Evolutionary conservation across 2,797 vertebrate genomes (phyloP), one percentile per base, ranked within the genome.

Genomic region (Eospalax fontanierii): DNA sequence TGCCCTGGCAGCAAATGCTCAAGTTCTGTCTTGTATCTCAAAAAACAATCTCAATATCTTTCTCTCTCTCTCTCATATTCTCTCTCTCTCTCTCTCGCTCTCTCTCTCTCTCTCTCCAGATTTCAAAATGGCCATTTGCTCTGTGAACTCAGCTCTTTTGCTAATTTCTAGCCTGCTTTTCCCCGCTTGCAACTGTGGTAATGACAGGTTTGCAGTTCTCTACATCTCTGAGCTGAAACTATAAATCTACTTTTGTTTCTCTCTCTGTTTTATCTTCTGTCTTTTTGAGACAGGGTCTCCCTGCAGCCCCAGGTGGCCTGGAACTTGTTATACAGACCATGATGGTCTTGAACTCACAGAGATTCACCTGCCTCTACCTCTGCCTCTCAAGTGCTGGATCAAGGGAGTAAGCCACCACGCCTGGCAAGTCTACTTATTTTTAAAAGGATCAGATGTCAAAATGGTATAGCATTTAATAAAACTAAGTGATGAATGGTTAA

Each of bases 381-480:
- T n/a, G n/a, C n/a, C n/a, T n/a, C n/a, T n/a, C n/a, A n/a, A n/a
- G n/a, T n/a, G n/a, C n/a, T n/a, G n/a, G n/a, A n/a, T n/a, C n/a
- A n/a, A n/a, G n/a, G n/a, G n/a, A n/a, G n/a, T n/a, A n/a, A n/a
- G n/a, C n/a, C n/a, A n/a, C n/a, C n/a, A n/a, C n/a, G n/a, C n/a
- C n/a, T n/a, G n/a, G n/a, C n/a, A n/a, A 50, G 46, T 54, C 50
- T 89, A 90, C 68, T 93, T 91, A 81, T 88, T 97, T 94, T 91
- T 87, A 80, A 95, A 66, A 80, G 68, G 59, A 87, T 76, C 88
- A 95, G 59, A 85, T 86, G 78, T 95, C 85, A 95, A 94, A 88
- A 94, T 71, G 68, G n/a, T n/a, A 63, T 85, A 84, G 91, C 81
- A 96, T 87, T 84, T 95, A 68, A 93, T 87, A 87, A 95, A 94